Evolutionary conservation across 2,888 invertebrate species (phyloP), one percentile per base, ranked within the genome.

Genomic region (Ochlodes sylvanus): DNA sequence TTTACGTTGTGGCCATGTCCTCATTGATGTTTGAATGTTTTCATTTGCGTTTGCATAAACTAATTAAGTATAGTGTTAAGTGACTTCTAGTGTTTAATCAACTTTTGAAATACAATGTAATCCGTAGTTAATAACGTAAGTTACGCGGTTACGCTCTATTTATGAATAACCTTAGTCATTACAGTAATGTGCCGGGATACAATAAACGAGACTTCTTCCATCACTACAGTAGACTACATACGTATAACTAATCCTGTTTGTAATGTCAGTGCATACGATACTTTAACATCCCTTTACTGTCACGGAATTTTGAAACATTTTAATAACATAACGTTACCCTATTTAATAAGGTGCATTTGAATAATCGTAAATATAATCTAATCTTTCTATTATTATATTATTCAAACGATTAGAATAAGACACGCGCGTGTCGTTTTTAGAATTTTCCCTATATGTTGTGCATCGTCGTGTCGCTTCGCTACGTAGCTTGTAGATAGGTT

Each of bases 401-500:
- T 83, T 85, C 85, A 84, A 86, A 81, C 78, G 84, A 81, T 78
- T 92, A 91, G 90, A 70, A 77, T 90, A 90, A 89, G 91, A 81
- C 89, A 86, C 85, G 75, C 38, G 76, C 72, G 88, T 89, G 90
- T 88, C 88, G 75, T 81, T 86, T 86, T 89, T 92, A 91, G 90
- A 81, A 87, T 88, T 92, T 86, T 90, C 85, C 87, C 80, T 85
- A 74, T 89, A 83, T 90, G 91, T 92, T 90, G 90, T 91, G 87
- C 87, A 84, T 87, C 78, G 86, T 88, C 85, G 82, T 89, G 87
- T 88, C 85, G 92, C 90, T 90, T 90, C 80, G 89, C 89, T 80
- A 78, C 73, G 86, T 91, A 91, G 85, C 85, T 87, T 82, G 85
- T 92, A 92, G 92, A 86, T 91, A 91, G 92, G 90, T 88, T 87